A percentile compares a stretch with the other conserved stretches of the same genome.
Conservation (phyloP, 2,113 vertebrate species). For the Cyprinodon variegatus region DNA sequence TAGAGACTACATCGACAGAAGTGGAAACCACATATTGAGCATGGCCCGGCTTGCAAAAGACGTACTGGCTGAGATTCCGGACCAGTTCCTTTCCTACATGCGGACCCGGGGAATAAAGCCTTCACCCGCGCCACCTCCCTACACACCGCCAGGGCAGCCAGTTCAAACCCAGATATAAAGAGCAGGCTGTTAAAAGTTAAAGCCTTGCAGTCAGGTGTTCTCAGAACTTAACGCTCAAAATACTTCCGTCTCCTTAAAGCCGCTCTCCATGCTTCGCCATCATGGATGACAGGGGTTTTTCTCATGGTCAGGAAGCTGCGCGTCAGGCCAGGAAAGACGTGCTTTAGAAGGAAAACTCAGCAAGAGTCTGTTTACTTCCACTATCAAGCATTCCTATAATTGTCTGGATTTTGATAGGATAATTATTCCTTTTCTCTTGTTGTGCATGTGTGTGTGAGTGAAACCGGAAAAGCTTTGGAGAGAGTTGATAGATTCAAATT, state of each 20-base stretch:
- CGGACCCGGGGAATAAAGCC: constrained; percentile 95
- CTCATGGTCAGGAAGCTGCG: constrained; percentile 54
- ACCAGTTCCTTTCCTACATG: constrained; percentile 99
- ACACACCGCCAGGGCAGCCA: constrained; percentile 86
- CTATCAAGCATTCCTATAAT: constrained; percentile 79
- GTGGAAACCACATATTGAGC: constrained; percentile 93
- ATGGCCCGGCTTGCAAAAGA: constrained; percentile 97
- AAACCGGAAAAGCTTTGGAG: constrained; percentile 10
- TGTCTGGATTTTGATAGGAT: constrained; percentile 63
- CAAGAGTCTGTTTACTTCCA: constrained; percentile 81
- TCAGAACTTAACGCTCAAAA: constrained; percentile 37
- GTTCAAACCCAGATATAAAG: constrained; percentile 94
- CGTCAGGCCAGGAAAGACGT: constrained; percentile 39
- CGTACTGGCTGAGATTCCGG: constrained; percentile 95
- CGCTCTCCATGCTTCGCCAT: constrained; percentile 55
- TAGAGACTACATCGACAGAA: constrained; percentile 95
- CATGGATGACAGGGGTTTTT: constrained; percentile 44
- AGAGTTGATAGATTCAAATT: constrained; percentile 1
- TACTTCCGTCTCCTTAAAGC: constrained; percentile 62
- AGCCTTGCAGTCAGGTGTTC: constrained; percentile 25
- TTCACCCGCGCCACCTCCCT: constrained; percentile 91
- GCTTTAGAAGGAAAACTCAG: constrained; percentile 61
- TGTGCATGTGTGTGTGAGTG: background rate
- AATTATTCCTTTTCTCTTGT: constrained; percentile 1
- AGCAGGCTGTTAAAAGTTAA: background rate